Percentiles rank a stretch among this genome's conserved stretches.
phyloP scores from a whole-genome alignment of 2,797 vertebrate species.

The Tenualosa thibaudeaui region DNA sequence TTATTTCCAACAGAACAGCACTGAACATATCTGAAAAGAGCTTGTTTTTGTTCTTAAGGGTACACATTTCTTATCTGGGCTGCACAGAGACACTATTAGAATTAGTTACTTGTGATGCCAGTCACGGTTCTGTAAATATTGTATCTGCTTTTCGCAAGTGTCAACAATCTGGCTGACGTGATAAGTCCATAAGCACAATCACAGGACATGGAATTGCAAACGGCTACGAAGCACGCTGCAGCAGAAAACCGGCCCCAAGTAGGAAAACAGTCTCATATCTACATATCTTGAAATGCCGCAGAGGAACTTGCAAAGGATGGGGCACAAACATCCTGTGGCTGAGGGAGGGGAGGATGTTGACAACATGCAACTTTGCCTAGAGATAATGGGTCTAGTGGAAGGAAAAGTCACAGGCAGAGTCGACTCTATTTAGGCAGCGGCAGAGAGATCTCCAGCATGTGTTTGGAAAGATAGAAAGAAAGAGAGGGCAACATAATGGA shows the following conservation, averaged over 20 bases:
- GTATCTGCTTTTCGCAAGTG: background rate
- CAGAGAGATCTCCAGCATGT: background rate
- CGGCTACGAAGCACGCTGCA: background rate
- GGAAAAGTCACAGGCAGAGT: background rate
- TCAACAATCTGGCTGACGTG: conserved; percentile 5
- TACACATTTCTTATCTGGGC: background rate
- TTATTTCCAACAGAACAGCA: background rate
- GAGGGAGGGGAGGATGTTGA: conserved; percentile 63
- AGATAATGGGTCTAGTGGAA: conserved; percentile 14
- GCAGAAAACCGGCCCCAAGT: background rate
- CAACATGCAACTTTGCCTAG: conserved; percentile 35
- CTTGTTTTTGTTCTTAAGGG: conserved; percentile 14
- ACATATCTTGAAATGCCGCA: conserved; percentile 16
- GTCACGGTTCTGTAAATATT: conserved; percentile 10
- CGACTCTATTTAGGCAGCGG: background rate
- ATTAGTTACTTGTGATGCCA: conserved; percentile 9
- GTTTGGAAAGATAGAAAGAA: background rate
- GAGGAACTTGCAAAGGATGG: conserved; percentile 44
- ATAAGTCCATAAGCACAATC: conserved; percentile 17
- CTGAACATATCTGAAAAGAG: background rate
- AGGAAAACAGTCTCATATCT: conserved; percentile 14
- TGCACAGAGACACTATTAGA: background rate
- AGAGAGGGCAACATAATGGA: background rate
- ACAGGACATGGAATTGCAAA: conserved; percentile 15
- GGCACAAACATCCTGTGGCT: conserved; percentile 61